Evolutionary conservation across 2,797 vertebrate species (phyloP).

Genomic region (Miichthys miiuy): DNA sequence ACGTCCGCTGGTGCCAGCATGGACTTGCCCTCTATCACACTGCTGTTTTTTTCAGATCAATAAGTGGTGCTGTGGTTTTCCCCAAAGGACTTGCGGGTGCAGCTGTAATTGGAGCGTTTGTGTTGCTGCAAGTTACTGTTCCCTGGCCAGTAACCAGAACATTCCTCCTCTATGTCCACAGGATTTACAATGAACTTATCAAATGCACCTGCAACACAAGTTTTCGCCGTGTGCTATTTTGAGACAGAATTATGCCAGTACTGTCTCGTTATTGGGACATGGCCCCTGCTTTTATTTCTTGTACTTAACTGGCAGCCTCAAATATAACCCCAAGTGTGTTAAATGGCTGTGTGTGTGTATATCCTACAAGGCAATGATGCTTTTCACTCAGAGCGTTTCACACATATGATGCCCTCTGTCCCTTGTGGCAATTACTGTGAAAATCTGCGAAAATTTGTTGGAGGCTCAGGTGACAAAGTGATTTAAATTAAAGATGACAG

Average conservation of each 20-base stretch:
- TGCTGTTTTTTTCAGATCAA: conserved; percentile 69
- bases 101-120: conserved; percentile 74
- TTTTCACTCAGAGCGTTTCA: conserved; percentile 32
- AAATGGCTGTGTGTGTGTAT: conserved; percentile 11
- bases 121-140: conserved; percentile 63
- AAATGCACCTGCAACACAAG: conserved; percentile 48
- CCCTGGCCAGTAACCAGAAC: conserved; percentile 55
- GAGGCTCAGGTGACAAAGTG: conserved; percentile 53
- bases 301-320: conserved; percentile 9
- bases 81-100: conserved; percentile 51
- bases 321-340: conserved; percentile 27
- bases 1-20: conserved; percentile 33
- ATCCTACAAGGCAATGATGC: conserved; percentile 16
- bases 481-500: conserved; percentile 54
- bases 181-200: conserved; percentile 69
- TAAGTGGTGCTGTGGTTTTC: conserved; percentile 50
- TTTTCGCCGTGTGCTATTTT: conserved; percentile 43
- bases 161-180: conserved; percentile 54
- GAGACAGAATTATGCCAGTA: conserved; percentile 38
- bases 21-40: conserved; percentile 48
- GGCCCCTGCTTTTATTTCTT: conserved; percentile 7
- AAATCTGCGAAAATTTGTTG: conserved; percentile 30
- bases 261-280: conserved; percentile 13
- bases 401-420: conserved; percentile 33
- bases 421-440: conserved; percentile 31